A percentile compares a stretch with the other conserved stretches of the same genome.
These are phyloP conservation scores for Panagrolaimus sp. DNA, from an alignment of 1,140 invertebrate species.

Conservation along the genomic window DNA sequence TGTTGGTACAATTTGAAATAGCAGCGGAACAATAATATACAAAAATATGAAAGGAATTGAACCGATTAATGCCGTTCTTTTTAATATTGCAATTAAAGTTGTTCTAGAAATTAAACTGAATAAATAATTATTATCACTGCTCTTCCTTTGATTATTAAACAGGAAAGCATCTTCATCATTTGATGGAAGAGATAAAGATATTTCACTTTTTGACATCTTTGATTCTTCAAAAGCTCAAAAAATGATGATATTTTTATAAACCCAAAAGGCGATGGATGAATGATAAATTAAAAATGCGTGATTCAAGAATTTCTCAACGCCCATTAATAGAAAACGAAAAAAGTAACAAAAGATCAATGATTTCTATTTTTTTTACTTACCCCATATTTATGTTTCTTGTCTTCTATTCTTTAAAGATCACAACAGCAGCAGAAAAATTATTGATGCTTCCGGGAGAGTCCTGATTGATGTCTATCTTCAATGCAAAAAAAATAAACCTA, in stretches of 20 bases:
- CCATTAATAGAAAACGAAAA: no score
- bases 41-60: conserved; percentile 42
- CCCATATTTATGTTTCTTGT: background rate
- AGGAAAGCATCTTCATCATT: conserved; percentile 4
- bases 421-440: no score
- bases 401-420: background rate
- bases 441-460: no score
- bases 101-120: no score
- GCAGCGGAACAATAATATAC: conserved; percentile 43
- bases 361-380: background rate
- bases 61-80: conserved; percentile 16
- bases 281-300: no score
- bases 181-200: background rate
- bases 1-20: conserved; percentile 51
- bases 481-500: no score
- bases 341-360: background rate
- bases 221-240: no score
- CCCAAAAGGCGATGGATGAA: no score
- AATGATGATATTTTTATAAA: no score
- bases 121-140: no score
- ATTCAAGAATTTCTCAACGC: no score
- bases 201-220: background rate
- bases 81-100: conserved; percentile 2
- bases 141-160: background rate
- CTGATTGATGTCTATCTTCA: no score